These are phyloP conservation scores for Vulpes lagopus DNA, from an alignment of 2,113 vertebrate genomes.

Conservation along the genomic window DNA sequence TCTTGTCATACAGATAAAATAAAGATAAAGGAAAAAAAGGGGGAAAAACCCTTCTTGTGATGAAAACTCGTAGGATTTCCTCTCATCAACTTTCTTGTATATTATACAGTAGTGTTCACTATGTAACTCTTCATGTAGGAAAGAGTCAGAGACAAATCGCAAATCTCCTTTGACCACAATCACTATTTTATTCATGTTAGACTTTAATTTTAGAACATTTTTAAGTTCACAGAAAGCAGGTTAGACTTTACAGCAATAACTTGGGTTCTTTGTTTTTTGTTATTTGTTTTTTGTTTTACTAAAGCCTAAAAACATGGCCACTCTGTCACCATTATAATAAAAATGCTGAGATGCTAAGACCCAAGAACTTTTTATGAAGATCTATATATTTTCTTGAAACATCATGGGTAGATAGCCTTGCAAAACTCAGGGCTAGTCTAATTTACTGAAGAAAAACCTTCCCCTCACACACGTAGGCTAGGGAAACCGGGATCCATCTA, in stretches of 20 bases:
- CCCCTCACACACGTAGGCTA: background rate
- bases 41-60: background rate
- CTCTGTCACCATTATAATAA: background rate
- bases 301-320: slow-evolving; percentile 5
- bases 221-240: background rate
- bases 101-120: background rate
- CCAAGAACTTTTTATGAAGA: background rate
- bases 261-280: background rate
- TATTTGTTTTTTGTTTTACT: background rate
- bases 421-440: background rate
- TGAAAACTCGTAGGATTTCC: background rate
- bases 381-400: background rate
- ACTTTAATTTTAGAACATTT: background rate
- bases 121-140: background rate
- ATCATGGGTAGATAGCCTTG: background rate
- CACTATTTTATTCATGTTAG: background rate
- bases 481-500: background rate
- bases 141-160: background rate
- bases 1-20: background rate
- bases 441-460: background rate
- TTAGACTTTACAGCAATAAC: background rate
- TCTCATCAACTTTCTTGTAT: background rate
- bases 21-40: background rate
- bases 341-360: background rate
- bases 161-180: background rate